Base-by-base conservation (phyloP, 53 echinoderm and acorn worm genomes). In the Hippasteria phrygiana region DNA sequence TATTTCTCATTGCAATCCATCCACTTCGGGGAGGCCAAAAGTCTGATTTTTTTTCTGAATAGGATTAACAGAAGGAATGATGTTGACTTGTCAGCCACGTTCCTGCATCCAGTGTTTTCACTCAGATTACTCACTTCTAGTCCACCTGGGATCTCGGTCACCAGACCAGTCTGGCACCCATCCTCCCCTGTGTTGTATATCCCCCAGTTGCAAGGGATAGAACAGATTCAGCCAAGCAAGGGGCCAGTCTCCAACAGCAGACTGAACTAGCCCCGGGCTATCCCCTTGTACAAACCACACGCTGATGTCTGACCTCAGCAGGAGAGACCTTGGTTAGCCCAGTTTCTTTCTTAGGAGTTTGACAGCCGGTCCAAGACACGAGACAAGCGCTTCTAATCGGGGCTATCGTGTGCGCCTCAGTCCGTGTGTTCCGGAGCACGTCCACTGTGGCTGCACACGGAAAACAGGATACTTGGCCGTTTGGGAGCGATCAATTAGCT, bases 401-500 rank as follows among this genome's bases (percentile, higher is more conserved):
- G 76, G 38, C 50, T 32, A 47, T 31, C 50, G 20, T 67, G 37
- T 76, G 28, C 27, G 76, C 53, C 34, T 34, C 31, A 43, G 35
- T n/a, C 43, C 43, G 22, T 54, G 17, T 1, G 26, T 26, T 27
- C 47, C 53, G 47, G 37, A 11, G 36, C 69, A 33, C 36, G 14
- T 35, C n/a, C n/a, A n/a, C n/a, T 24, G 22, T 26, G 8, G 17
- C 69, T 26, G 34, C 17, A 24, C 20, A 42, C 37, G 35, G 53
- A 85, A 71, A 50, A 85, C 85, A 85, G 85, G 85, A 85, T 85
- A 36, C 51, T 31, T 4, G 31, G 22, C 51, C 85, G 8, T 45
- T 81, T 63, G 43, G 65, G 81, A 85, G n/a, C 85, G 32, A 85
- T 69, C 71, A 71, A 85, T 85, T 70, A 85, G 85, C 85, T 70